A percentile compares a stretch with the other conserved stretches of the same genome.
Conservation (phyloP, 2,888 invertebrate genomes). For the Buathra laborator region DNA sequence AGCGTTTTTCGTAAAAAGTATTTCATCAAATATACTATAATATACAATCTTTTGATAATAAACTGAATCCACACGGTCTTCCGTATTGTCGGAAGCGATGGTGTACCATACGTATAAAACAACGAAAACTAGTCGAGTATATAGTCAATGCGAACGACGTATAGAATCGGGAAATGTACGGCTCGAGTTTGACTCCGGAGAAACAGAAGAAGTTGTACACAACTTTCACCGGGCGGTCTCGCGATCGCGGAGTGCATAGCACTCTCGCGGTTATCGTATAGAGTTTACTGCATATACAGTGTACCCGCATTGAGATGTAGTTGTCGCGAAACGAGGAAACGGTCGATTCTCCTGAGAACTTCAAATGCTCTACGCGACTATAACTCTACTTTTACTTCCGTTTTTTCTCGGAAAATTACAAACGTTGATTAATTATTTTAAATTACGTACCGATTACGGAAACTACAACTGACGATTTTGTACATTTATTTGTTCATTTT, state of each 20-base stretch:
- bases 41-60: background rate
- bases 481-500: too few relatives aligned
- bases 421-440: too few relatives aligned
- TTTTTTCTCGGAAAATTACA: background rate
- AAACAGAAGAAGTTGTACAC: conserved; percentile 65
- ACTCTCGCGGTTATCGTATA: conserved; percentile 63
- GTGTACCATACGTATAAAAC: background rate
- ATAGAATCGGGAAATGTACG: conserved; percentile 12
- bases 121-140: conserved; percentile 43
- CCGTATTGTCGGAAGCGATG: conserved; percentile 23
- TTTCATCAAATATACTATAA: background rate
- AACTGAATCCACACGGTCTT: background rate
- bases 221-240: conserved; percentile 66
- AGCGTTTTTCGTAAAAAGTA: background rate
- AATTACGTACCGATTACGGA: too few relatives aligned
- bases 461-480: too few relatives aligned
- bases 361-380: background rate
- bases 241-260: conserved; percentile 36
- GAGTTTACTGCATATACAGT: conserved; percentile 37
- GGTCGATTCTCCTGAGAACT: conserved; percentile 7
- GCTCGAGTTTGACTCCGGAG: conserved; percentile 36
- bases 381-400: background rate
- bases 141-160: conserved; percentile 9
- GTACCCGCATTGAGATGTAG: conserved; percentile 44
- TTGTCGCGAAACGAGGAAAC: conserved; percentile 37